Evolutionary conservation across 2,113 vertebrate genomes (phyloP), one percentile per base, ranked within the genome.

Genomic region (Ochotona curzoniae): DNA sequence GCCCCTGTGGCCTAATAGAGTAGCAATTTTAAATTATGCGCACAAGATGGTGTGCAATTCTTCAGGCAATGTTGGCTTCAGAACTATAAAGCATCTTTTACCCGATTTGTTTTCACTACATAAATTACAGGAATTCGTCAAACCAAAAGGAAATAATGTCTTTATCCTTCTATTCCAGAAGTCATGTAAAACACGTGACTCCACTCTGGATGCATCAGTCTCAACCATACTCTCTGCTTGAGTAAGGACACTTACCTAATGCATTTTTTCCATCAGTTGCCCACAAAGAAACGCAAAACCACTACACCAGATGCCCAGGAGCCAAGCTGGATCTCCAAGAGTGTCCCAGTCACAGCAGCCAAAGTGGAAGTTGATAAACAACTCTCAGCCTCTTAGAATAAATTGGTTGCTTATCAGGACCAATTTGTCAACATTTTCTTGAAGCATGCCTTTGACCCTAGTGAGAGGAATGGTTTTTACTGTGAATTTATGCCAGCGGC

Each of bases 111-210:
- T 84, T 86, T 84, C 54, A 44, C 26, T 63, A 28, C n/a, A 63
- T 44, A 78, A 89, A 57, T 91, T 67, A 49, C 20, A 86, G n/a
- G 26, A 71, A 9, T 67, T 94, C 87, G 28, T 93, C 73, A 71
- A 49, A 12, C 71, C 8, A 75, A 35, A 64, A 54, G 70, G 66
- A 76, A 86, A 76, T 32, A 71, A 25, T 7, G 10, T 75, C 35
- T 64, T 35, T 35, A 73, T 49, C 2, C 11, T 63, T 76, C 64
- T 25, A 8, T 67, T 14, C 47, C 23, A 54, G 87, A 35, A 75
- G 13, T 15, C 44, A 54, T 15, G 8, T 86, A 35, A 74, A 71
- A 63, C 63, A 28, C 32, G 76, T 38, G 11, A 51, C 8, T 67
- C 47, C 5, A 64, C 17, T 49, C 15, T 35, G 32, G n/a, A 4